These are phyloP conservation scores for Ostrea denselamellosa DNA, from an alignment of 1,140 invertebrate genomes.

Conservation along the genomic window DNA sequence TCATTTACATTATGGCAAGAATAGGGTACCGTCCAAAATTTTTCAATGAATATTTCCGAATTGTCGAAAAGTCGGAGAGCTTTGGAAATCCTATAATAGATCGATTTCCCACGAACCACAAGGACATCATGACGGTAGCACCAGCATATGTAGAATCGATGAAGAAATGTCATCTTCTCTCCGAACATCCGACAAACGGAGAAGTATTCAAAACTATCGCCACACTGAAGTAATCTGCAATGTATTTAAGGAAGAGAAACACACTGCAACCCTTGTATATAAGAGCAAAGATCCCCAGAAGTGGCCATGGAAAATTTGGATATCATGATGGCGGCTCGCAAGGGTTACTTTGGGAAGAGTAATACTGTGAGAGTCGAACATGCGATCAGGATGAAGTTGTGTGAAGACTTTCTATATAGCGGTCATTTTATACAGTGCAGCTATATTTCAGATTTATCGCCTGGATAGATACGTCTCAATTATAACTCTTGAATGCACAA, in stretches of 20 bases:
- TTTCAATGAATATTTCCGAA: too few species aligned
- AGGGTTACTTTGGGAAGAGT: neutral
- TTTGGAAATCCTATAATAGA: neutral
- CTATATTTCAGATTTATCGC: too few species aligned
- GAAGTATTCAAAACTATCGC: neutral
- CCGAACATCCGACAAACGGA: neutral
- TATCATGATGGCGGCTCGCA: constrained; percentile 32
- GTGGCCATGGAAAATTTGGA: neutral
- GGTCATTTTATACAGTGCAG: too few species aligned
- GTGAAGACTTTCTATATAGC: too few species aligned
- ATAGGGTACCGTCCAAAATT: neutral
- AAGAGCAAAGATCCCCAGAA: neutral
- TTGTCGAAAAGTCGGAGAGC: neutral
- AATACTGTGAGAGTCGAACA: neutral
- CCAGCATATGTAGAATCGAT: constrained; percentile 6
- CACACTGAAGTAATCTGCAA: constrained; percentile 8
- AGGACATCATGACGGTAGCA: neutral
- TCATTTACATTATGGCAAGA: neutral
- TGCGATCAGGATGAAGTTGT: neutral
- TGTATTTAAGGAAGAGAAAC: constrained; percentile 29
- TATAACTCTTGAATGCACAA: too few species aligned
- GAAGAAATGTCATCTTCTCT: neutral
- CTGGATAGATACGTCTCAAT: too few species aligned
- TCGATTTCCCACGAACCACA: neutral
- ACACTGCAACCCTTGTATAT: neutral